Evolutionary conservation across 1,140 invertebrate species (phyloP).

Genomic region (Drosophila cardini): DNA sequence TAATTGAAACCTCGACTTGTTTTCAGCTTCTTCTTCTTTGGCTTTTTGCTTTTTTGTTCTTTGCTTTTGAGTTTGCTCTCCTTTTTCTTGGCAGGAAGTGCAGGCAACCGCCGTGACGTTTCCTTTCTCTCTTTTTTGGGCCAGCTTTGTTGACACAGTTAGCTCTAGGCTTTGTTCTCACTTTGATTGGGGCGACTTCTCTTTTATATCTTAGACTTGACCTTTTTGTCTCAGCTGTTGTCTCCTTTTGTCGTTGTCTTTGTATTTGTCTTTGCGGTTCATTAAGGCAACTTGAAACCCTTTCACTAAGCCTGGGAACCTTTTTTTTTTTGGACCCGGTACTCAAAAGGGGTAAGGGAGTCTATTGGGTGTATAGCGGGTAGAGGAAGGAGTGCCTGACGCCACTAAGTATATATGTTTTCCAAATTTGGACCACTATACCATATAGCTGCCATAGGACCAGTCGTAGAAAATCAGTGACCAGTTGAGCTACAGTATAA

Average conservation of each 20-base stretch:
- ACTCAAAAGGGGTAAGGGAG: not conserved
- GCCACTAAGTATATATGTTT: too few relatives aligned
- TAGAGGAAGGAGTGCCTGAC: not conserved
- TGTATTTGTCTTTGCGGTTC: constrained; percentile 62
- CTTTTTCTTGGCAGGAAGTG: constrained; percentile 63
- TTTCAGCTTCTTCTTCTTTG: constrained; percentile 26
- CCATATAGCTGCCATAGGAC: too few relatives aligned
- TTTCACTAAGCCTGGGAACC: constrained; percentile 65
- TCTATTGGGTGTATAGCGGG: too few relatives aligned
- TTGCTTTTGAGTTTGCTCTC: constrained; percentile 22
- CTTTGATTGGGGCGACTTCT: constrained; percentile 36
- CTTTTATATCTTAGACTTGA: constrained; percentile 68
- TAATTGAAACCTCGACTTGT: constrained; percentile 63
- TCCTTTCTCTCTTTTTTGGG: constrained; percentile 38
- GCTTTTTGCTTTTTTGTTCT: constrained; percentile 12
- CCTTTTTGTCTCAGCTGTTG: constrained; percentile 49
- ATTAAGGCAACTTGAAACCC: constrained; percentile 79
- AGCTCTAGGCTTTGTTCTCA: constrained; percentile 35
- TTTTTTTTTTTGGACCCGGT: constrained; percentile 23
- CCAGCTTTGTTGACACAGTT: constrained; percentile 43
- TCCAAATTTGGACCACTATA: too few relatives aligned
- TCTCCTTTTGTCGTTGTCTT: constrained; percentile 6
- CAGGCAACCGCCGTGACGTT: constrained; percentile 78
- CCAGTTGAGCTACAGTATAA: too few relatives aligned
- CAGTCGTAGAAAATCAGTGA: too few relatives aligned